Conservation (phyloP, 2,888 invertebrate species). For the Kryphioiulus occultus region DNA sequence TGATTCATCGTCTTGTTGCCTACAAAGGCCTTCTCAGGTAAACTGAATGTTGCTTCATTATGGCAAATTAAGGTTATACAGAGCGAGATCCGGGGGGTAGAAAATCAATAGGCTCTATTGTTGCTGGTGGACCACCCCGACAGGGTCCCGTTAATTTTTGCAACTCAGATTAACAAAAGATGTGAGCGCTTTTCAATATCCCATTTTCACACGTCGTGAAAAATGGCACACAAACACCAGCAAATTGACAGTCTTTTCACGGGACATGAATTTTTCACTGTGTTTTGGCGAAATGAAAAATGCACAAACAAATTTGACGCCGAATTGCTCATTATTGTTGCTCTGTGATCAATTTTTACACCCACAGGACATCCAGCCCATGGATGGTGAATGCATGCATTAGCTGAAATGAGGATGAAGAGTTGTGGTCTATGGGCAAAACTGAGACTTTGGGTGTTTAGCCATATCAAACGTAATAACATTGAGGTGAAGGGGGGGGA, state of each 20-base stretch:
- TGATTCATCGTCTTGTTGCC: slow-evolving; percentile 37
- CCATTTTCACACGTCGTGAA: slow-evolving; percentile 32
- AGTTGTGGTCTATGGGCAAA: too few relatives aligned
- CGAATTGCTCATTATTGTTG: neutral
- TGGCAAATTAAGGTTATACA: neutral
- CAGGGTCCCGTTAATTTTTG: neutral
- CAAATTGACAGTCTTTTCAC: neutral
- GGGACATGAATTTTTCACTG: neutral
- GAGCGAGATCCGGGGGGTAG: neutral
- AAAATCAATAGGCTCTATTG: neutral
- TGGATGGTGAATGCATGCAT: neutral
- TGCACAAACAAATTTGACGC: neutral
- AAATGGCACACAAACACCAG: neutral
- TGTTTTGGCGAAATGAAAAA: neutral
- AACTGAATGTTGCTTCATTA: slow-evolving; percentile 31
- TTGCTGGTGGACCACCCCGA: neutral
- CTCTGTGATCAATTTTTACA: neutral
- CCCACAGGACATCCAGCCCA: neutral
- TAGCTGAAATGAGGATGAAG: too few relatives aligned
- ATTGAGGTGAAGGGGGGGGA: too few relatives aligned
- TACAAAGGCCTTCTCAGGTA: slow-evolving; percentile 27
- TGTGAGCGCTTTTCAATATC: neutral
- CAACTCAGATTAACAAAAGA: slow-evolving; percentile 11
- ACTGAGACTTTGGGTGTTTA: too few relatives aligned
- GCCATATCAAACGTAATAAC: too few relatives aligned